Evolutionary conservation across 2,797 vertebrate genomes (phyloP).

Genomic region (Poeciliopsis turneri): DNA sequence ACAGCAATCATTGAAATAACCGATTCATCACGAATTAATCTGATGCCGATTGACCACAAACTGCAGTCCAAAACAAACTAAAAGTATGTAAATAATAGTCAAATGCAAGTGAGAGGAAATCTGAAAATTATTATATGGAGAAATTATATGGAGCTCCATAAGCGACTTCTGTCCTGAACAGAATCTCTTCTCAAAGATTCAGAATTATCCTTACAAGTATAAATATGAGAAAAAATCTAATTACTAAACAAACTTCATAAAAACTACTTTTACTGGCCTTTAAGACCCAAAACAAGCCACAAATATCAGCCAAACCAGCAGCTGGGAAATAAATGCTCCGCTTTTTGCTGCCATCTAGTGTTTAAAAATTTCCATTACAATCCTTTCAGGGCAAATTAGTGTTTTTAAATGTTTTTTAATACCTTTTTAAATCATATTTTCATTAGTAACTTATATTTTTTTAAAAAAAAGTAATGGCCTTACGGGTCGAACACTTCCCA

Average conservation of each 20-base stretch:
- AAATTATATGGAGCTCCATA: no score
- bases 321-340: neutral
- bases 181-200: neutral
- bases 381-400: neutral
- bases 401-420: no score
- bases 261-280: neutral
- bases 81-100: no score
- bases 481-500: conserved; percentile 99
- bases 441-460: neutral
- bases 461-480: conserved; percentile 63
- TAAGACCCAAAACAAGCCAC: neutral
- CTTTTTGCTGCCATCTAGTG: conserved; percentile 56
- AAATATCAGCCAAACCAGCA: neutral
- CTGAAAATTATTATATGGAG: no score
- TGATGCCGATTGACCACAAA: no score
- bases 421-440: neutral
- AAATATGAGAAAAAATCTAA: no score
- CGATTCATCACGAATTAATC: no score
- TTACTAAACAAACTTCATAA: neutral
- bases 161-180: neutral
- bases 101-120: no score
- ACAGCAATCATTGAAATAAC: no score
- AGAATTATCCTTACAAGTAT: neutral
- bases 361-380: conserved; percentile 4
- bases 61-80: no score